phyloP scores from a whole-genome alignment of 2,797 vertebrate genomes.

The Cynodonichthys magdalenae region DNA sequence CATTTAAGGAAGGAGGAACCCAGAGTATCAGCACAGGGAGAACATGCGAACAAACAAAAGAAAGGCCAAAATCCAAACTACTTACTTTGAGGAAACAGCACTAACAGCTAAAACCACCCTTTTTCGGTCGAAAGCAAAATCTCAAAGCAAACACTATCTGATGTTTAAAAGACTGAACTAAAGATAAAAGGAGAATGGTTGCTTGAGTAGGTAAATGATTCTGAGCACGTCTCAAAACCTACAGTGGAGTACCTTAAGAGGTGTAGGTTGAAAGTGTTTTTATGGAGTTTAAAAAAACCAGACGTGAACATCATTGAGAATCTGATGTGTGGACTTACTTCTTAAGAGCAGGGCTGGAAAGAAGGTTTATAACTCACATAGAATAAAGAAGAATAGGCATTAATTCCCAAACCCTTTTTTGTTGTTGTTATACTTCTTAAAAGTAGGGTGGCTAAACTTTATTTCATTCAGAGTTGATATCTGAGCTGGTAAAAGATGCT shows the following conservation, averaged over 20 bases:
- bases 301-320: background rate
- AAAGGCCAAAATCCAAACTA: too few species aligned
- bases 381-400: background rate
- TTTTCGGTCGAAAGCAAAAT: background rate
- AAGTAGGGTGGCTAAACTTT: background rate
- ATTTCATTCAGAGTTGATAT: background rate
- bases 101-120: background rate
- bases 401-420: background rate
- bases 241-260: background rate
- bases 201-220: background rate
- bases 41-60: too few species aligned
- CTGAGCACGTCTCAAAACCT: background rate
- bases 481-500: background rate
- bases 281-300: too few species aligned
- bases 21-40: too few species aligned
- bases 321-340: background rate
- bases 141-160: background rate
- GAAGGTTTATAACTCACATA: too few species aligned
- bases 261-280: background rate
- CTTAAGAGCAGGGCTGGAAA: background rate
- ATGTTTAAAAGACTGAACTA: background rate
- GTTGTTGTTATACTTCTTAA: too few species aligned
- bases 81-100: too few species aligned
- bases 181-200: background rate
- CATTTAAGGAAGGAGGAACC: too few species aligned